Base-by-base conservation (phyloP, 2,888 invertebrate genomes). In the Hypselothyrea guttata region DNA sequence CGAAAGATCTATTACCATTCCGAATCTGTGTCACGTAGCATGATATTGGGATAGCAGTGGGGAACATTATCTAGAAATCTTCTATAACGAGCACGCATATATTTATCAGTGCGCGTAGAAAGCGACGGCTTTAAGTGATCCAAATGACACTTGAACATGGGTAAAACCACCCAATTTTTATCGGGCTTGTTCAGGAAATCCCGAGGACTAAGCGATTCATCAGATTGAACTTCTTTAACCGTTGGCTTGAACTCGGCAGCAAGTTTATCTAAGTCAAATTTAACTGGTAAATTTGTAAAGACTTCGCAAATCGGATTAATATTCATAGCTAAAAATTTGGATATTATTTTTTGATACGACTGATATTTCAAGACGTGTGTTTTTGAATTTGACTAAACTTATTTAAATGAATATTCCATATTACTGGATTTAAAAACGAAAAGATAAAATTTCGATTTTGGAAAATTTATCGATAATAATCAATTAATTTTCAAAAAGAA, bases 141-240 rank as follows among this genome's bases (percentile, higher is more conserved):
- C 48, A 76, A 58, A 27, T 75, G 71, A 38, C 69, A 51, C 30
- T 69, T 75, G n/a, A 85, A 75, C 47, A 69, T 67, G 4, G 87
- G 87, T 27, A 87, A 48, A 0, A 87, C 61, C 0, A 64, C 64
- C 61, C 74, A 86, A n/a, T 70, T 63, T 0, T 66, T 37, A 15
- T 81, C 74, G 0, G 81, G 74, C 0, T 37, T 7, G 3, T 71
- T 41, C 0, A 78, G 42, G 12, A 83, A 78, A 28, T 78, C 84
- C 0, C 65, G 37, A 0, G 84, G 49, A 9, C 45, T 33, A 9
- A 55, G 47, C 1, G 57, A 45, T 31, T 41, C 35, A 9, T 61
- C 64, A 1, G 61, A 47, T 44, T 35, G 15, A 0, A 48, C 15
- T 4, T 57, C 52, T 15, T 58, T 34, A 27, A 45, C 51, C 9